phyloP scores from a whole-genome alignment of 2,113 vertebrate species.

The Channa maculata region DNA sequence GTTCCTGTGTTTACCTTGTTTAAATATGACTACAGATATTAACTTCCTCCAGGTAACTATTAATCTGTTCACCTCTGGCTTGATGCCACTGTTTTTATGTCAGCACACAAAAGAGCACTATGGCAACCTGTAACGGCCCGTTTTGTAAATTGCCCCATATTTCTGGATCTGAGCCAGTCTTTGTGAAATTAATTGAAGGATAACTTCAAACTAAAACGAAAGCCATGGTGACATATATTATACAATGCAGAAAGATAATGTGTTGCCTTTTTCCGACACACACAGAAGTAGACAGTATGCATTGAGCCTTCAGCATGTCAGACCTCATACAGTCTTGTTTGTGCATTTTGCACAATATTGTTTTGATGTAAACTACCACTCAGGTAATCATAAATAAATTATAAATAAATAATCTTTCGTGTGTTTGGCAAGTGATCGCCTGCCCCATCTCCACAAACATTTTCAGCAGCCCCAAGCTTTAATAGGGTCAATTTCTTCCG shows the following conservation, averaged over 20 bases:
- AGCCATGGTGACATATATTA: no score
- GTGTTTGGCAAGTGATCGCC: neutral
- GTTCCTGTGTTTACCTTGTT: no score
- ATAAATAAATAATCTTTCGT: neutral
- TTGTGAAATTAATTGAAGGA: no score
- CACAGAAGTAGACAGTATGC: no score
- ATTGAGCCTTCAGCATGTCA: no score
- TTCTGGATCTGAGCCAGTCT: neutral
- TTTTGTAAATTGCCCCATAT: neutral
- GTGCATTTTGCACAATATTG: no score
- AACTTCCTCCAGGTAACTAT: constrained; percentile 8
- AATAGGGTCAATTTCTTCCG: neutral
- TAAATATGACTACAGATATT: neutral
- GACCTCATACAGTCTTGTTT: no score
- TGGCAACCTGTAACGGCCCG: neutral
- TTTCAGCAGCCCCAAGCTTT: neutral
- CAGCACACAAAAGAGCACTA: neutral
- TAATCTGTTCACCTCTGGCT: constrained; percentile 9
- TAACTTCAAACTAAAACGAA: no score
- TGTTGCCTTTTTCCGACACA: no score
- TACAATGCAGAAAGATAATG: no score
- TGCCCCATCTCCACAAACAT: neutral
- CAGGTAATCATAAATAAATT: no score
- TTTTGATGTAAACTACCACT: no score
- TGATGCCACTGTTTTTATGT: constrained; percentile 10